Percentiles rank a stretch among this genome's conserved stretches.
These are phyloP conservation scores for Elephas maximus DNA, from an alignment of 2,113 vertebrate genomes.

Conservation along the genomic window DNA sequence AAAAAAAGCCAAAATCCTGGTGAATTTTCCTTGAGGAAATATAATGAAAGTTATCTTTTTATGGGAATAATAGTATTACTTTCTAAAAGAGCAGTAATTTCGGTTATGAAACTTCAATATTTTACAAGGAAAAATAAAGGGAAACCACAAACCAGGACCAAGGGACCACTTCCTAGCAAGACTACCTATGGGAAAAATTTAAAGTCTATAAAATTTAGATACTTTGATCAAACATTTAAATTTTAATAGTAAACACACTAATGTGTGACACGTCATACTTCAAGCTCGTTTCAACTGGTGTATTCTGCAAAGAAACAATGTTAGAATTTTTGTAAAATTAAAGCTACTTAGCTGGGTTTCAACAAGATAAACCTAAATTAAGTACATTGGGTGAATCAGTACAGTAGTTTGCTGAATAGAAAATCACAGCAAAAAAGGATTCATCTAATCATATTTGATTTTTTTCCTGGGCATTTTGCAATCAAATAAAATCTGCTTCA, in stretches of 20 bases:
- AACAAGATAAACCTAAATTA: not conserved
- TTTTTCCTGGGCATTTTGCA: conserved; percentile 22
- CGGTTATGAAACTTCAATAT: conserved; percentile 12
- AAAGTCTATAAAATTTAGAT: not conserved
- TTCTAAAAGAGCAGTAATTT: not conserved
- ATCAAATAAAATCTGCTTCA: conserved; percentile 35
- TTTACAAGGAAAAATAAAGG: conserved; percentile 29
- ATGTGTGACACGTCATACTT: not conserved
- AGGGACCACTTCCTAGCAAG: conserved; percentile 34
- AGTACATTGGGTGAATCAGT: not conserved
- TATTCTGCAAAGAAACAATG: not conserved
- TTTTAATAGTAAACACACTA: conserved; percentile 33
- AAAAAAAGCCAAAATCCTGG: not conserved
- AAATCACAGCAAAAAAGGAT: not conserved
- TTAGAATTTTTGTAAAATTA: conserved; percentile 37
- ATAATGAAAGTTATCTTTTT: not conserved
- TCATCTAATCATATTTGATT: not conserved
- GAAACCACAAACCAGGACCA: not conserved
- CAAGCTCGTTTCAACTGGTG: conserved; percentile 1
- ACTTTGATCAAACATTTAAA: conserved; percentile 20
- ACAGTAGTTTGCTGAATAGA: not conserved
- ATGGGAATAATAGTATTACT: not conserved
- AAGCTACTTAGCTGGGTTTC: conserved; percentile 18
- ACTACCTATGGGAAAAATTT: not conserved
- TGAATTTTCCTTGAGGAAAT: conserved; percentile 35